These are phyloP conservation scores for Nemurella pictetii DNA, from an alignment of 2,888 invertebrate genomes.

Conservation along the genomic window DNA sequence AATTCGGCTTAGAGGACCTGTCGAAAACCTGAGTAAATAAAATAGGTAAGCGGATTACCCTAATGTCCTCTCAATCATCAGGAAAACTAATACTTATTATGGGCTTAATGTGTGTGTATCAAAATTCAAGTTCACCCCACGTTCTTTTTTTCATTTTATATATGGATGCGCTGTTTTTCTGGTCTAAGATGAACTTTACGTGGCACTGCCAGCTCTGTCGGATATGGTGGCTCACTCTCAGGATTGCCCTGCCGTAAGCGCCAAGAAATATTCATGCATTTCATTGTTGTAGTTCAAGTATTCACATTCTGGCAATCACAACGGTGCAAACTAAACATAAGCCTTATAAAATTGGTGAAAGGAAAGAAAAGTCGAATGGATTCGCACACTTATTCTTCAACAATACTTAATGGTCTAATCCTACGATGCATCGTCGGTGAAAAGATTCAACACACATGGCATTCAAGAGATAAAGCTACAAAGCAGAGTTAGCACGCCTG, in stretches of 20 bases:
- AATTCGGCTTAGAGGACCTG: background rate
- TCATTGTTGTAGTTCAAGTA: background rate
- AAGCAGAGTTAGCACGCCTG: background rate
- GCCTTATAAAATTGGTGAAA: background rate
- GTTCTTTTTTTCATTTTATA: background rate
- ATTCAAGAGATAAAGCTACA: background rate
- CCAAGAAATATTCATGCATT: background rate
- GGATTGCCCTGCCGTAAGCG: too few species aligned
- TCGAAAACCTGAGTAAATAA: background rate
- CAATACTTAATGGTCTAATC: background rate
- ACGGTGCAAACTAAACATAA: background rate
- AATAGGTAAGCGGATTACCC: background rate
- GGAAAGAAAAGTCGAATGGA: background rate
- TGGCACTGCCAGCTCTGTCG: background rate
- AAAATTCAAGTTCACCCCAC: background rate
- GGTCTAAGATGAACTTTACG: background rate
- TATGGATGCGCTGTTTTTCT: background rate
- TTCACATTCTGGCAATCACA: background rate
- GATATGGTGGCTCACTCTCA: background rate
- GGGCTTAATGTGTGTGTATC: background rate
- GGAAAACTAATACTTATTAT: background rate
- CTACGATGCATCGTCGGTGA: background rate
- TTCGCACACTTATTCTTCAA: background rate
- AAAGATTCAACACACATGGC: background rate
- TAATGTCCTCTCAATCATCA: background rate